A percentile compares a stretch with the other conserved stretches of the same genome.
These are phyloP conservation scores for Heteromyza rotundicornis DNA, from an alignment of 2,888 invertebrate genomes.

Conservation along the genomic window DNA sequence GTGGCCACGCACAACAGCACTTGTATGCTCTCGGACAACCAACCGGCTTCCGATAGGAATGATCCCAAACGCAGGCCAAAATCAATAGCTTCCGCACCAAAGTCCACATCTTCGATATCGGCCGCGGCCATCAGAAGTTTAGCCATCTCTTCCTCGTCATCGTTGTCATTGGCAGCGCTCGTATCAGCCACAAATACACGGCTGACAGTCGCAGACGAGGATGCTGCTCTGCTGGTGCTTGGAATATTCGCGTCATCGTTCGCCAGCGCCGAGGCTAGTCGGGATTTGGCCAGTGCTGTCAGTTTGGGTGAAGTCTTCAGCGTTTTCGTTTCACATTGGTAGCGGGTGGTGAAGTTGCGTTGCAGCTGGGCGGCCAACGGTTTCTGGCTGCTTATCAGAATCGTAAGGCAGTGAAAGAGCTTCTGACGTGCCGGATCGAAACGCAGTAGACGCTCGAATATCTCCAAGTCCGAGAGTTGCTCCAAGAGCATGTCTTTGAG, in stretches of 20 bases:
- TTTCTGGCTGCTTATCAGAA: constrained; percentile 52
- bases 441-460: constrained; percentile 55
- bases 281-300: not conserved
- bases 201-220: not conserved
- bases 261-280: not conserved
- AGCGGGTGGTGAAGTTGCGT: constrained; percentile 43
- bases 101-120: not conserved
- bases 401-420: constrained; percentile 55
- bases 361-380: constrained; percentile 50
- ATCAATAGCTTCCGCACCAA: constrained; percentile 40
- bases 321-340: constrained; percentile 24
- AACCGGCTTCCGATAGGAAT: constrained; percentile 89
- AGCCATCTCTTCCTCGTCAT: not conserved
- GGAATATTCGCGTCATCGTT: not conserved
- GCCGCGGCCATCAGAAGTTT: not conserved
- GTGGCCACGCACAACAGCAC: constrained; percentile 74
- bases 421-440: constrained; percentile 56
- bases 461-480: constrained; percentile 55
- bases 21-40: constrained; percentile 79
- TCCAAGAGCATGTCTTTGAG: constrained; percentile 55
- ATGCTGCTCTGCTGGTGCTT: not conserved
- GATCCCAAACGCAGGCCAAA: constrained; percentile 66
- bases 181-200: too few species aligned
- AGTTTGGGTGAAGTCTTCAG: not conserved
- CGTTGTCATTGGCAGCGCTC: not conserved